These are phyloP conservation scores for Acromyrmex echinatior DNA, from an alignment of 1,140 invertebrate species.

Conservation along the genomic window DNA sequence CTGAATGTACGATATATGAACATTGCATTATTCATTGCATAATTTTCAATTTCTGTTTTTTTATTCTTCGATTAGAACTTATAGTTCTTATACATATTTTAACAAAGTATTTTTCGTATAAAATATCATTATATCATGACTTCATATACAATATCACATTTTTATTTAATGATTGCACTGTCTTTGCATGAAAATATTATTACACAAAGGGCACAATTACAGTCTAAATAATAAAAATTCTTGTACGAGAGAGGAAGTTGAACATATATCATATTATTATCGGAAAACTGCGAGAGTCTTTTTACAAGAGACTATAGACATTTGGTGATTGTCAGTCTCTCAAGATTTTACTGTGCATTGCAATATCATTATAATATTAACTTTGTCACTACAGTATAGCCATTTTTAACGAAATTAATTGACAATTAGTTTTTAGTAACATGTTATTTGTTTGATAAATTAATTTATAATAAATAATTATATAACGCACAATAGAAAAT, in stretches of 20 bases:
- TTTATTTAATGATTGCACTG: background rate
- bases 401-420: background rate
- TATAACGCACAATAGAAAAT: background rate
- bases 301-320: constrained; percentile 10
- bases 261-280: background rate
- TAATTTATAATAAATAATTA: constrained; percentile 19
- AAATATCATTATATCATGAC: constrained; percentile 4
- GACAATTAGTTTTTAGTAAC: background rate
- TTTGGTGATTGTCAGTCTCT: background rate
- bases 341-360: background rate
- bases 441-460: background rate
- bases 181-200: constrained; percentile 26
- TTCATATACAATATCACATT: background rate
- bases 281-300: background rate
- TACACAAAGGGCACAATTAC: background rate
- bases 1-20: background rate
- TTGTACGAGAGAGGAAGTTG: background rate
- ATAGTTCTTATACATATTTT: background rate
- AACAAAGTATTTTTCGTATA: background rate
- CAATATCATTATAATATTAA: background rate
- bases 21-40: background rate
- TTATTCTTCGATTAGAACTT: background rate
- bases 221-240: constrained; percentile 44
- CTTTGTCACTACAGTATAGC: background rate
- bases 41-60: background rate